Evolutionary conservation across 2,888 invertebrate species (phyloP).

Genomic region (Leucophenga maculata): DNA sequence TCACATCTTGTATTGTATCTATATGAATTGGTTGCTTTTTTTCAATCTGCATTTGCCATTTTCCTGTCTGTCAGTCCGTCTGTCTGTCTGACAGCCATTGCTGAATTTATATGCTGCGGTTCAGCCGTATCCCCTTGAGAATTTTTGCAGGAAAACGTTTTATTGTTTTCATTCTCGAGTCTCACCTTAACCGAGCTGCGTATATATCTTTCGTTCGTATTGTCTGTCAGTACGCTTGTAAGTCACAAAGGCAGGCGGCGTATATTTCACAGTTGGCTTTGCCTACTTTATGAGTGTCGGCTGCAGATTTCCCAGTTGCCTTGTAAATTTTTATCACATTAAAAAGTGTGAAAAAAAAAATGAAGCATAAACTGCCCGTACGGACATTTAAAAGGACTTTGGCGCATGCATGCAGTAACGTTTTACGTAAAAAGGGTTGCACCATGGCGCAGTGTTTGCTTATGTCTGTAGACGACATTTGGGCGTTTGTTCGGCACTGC

Average conservation of each 20-base stretch:
- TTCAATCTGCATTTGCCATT: constrained; percentile 6
- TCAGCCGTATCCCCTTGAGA: constrained; percentile 61
- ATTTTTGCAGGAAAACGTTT: constrained; percentile 59
- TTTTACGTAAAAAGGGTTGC: too few relatives aligned
- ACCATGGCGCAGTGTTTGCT: too few relatives aligned
- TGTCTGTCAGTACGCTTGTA: background rate
- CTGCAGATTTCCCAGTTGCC: constrained; percentile 64
- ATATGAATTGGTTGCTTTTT: constrained; percentile 27
- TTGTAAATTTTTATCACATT: constrained; percentile 68
- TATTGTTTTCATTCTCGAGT: constrained; percentile 49
- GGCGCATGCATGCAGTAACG: too few relatives aligned
- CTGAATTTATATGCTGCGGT: constrained; percentile 47
- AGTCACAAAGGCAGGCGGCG: background rate
- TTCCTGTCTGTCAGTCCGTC: constrained; percentile 22
- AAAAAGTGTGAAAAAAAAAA: constrained; percentile 56
- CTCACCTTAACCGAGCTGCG: constrained; percentile 6
- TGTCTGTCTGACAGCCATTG: constrained; percentile 33
- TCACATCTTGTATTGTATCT: too few relatives aligned
- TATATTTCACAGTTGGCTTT: constrained; percentile 9
- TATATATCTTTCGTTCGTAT: background rate
- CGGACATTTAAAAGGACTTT: too few relatives aligned
- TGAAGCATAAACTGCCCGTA: too few relatives aligned
- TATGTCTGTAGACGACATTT: too few relatives aligned
- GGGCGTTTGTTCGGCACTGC: too few relatives aligned
- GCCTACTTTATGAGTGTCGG: constrained; percentile 52